phyloP scores from a whole-genome alignment of 1,140 invertebrate species.

The Dreissena rostriformis region DNA sequence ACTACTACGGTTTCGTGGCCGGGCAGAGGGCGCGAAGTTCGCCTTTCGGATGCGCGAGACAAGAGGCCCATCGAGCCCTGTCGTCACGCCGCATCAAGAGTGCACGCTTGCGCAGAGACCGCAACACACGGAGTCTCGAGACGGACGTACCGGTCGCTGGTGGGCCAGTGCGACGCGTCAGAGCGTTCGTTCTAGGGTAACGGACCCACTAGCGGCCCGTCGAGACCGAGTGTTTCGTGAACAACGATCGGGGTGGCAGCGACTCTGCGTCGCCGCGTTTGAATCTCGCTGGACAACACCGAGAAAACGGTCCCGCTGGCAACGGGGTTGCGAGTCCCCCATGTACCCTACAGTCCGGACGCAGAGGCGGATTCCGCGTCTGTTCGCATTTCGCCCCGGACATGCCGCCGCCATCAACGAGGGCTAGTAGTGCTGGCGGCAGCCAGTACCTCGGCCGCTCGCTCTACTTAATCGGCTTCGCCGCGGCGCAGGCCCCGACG shows the following conservation, averaged over 20 bases:
- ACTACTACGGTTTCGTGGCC: not conserved
- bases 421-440: not conserved
- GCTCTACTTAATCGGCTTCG: not conserved
- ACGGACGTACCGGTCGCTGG: not conserved
- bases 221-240: too few species aligned
- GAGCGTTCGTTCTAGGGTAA: constrained; percentile 80
- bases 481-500: not conserved
- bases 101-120: not conserved
- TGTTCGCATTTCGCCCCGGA: too few species aligned
- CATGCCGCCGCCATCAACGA: not conserved
- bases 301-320: too few species aligned
- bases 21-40: not conserved
- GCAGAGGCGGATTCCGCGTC: not conserved
- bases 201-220: too few species aligned
- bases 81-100: constrained; percentile 57
- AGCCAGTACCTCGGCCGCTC: not conserved
- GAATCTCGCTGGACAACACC: too few species aligned
- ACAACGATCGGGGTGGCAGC: too few species aligned
- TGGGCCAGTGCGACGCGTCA: not conserved
- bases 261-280: too few species aligned
- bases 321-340: too few species aligned
- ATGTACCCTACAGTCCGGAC: not conserved
- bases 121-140: not conserved
- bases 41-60: not conserved
- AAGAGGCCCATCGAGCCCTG: not conserved